These are phyloP conservation scores for Drosophila rufa DNA, from an alignment of 1,140 invertebrate genomes.

Conservation along the genomic window DNA sequence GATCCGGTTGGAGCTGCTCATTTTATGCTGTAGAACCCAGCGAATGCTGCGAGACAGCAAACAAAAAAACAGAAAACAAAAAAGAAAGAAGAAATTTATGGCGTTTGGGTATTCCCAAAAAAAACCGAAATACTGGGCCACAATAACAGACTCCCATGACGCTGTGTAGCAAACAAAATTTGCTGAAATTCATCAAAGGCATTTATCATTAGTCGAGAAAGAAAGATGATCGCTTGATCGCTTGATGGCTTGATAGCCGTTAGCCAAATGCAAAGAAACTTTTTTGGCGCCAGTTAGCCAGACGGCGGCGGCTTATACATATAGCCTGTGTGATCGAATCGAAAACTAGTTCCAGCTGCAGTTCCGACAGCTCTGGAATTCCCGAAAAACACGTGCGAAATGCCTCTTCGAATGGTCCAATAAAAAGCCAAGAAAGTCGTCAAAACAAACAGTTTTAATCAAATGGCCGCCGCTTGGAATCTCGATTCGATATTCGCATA, in stretches of 20 bases:
- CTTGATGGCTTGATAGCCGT: conserved; percentile 29
- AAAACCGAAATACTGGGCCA: conserved; percentile 67
- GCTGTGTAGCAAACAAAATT: conserved; percentile 69
- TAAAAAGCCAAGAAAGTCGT: conserved; percentile 63
- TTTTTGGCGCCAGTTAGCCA: conserved; percentile 61
- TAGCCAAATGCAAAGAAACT: conserved; percentile 56
- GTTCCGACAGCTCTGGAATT: conserved; percentile 49
- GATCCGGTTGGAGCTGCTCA: conserved; percentile 71
- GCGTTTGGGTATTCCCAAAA: conserved; percentile 67
- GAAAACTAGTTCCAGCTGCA: conserved; percentile 26
- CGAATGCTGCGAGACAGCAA: conserved; percentile 40
- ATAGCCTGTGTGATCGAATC: not conserved
- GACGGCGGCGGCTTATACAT: conserved; percentile 36
- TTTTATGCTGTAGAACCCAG: conserved; percentile 39
- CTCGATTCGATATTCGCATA: conserved; percentile 22
- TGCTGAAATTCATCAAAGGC: conserved; percentile 47
- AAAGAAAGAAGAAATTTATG: conserved; percentile 63
- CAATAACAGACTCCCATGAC: conserved; percentile 73
- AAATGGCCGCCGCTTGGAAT: conserved; percentile 34
- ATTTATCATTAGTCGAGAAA: conserved; percentile 73
- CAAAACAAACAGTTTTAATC: conserved; percentile 55
- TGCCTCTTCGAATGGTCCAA: conserved; percentile 35
- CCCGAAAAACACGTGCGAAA: conserved; percentile 61
- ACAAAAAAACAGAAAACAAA: conserved; percentile 23
- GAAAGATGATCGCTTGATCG: conserved; percentile 49